Evolutionary conservation across 2,888 invertebrate genomes (phyloP), one percentile per base, ranked within the genome.

Genomic region (Volucella zonaria): DNA sequence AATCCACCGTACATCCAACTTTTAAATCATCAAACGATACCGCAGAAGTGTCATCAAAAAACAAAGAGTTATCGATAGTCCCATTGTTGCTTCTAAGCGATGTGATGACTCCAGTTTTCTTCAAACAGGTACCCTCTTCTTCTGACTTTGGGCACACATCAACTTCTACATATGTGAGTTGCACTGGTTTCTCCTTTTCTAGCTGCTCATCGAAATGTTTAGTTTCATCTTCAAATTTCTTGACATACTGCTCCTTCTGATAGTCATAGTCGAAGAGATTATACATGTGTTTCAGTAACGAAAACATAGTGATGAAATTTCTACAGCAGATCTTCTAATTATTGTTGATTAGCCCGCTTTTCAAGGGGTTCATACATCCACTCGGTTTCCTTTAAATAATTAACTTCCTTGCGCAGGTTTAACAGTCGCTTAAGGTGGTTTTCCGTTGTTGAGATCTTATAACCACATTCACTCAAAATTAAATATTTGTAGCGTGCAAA

Each of bases 351-450:
- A 15, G 68, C 54, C 18, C 89, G 91, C 71, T 94, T 95, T 86
- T 96, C 95, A 88, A 94, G 93, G 51, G 94, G 92, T 67, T 95
- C 95, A 92, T 95, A 96, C 91, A 95, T 95, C 96, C 96, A 96
- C 89, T 96, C 95, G 0, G 96, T 96, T 70, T 94, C 94, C 89
- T 95, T 96, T n/a, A 96, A 92, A 89, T 95, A 95, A 87, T 95
- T 95, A 74, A 96, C 91, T 91, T 96, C 96, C 90, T 95, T 96
- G 78, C 96, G 93, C 49, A 96, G 91, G 47, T 93, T 92, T 90
- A 95, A 95, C 74, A 96, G 93, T 86, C 96, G 93, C 89, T 95
- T 95, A 78, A 94, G 93, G 87, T 96, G 96, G 79, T 94, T 93
- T 89, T 96, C 96, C 51, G 94, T 93, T 31, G 93, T 93, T 0